Conservation (phyloP, 2,888 invertebrate genomes). For the Xestia c-nigrum region DNA sequence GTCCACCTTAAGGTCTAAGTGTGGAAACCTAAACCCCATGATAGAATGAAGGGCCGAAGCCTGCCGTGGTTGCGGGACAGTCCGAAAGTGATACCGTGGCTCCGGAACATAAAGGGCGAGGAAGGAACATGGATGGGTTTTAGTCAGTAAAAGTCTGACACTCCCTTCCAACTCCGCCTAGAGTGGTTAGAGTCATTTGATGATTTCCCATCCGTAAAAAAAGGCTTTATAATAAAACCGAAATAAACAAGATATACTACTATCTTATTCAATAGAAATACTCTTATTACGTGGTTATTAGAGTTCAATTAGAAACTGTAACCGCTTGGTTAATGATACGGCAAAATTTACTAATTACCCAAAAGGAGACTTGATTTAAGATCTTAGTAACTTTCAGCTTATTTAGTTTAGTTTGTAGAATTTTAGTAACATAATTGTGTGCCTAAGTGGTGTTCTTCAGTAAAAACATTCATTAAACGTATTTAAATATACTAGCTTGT, state of each 20-base stretch:
- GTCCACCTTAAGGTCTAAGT: no score
- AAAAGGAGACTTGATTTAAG: slow-evolving; percentile 53
- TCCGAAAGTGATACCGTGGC: no score
- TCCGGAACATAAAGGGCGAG: no score
- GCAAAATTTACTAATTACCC: slow-evolving; percentile 57
- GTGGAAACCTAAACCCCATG: no score
- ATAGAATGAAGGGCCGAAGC: no score
- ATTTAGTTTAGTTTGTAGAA: slow-evolving; percentile 35
- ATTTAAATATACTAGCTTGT: neutral
- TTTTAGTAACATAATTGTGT: neutral
- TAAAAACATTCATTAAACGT: neutral
- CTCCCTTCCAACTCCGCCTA: no score
- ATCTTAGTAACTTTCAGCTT: slow-evolving; percentile 57
- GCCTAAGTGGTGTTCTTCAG: neutral
- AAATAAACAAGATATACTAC: slow-evolving; percentile 8
- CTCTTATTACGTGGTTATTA: slow-evolving; percentile 58
- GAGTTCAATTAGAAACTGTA: slow-evolving; percentile 62
- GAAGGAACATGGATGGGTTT: no score
- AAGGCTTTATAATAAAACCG: neutral
- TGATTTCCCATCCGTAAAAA: no score
- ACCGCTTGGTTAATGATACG: slow-evolving; percentile 46
- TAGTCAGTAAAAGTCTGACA: no score
- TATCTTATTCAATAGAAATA: slow-evolving; percentile 35
- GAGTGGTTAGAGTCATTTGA: no score
- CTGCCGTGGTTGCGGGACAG: no score